Percentiles rank a stretch among this genome's conserved stretches.
phyloP scores from a whole-genome alignment of 2,113 vertebrate species.

The Albula glossodonta region DNA sequence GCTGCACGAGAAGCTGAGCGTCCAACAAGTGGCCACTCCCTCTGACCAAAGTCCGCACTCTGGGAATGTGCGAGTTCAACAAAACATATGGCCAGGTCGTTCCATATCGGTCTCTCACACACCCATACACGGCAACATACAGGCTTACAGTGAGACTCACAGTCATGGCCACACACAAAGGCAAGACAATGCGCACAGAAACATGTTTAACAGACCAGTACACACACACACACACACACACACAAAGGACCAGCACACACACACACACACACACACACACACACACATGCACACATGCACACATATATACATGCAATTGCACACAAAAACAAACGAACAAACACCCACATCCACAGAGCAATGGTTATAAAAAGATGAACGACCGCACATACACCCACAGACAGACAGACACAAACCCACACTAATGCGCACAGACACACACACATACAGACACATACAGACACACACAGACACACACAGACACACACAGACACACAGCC shows the following conservation, averaged over 20 bases:
- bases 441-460: too few relatives aligned
- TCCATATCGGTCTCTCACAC: not conserved
- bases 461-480: too few relatives aligned
- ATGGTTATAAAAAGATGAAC: not conserved
- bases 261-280: slow-evolving; percentile 12
- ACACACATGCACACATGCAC: not conserved
- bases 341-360: slow-evolving; percentile 35
- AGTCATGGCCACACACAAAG: slow-evolving; percentile 1
- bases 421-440: too few relatives aligned
- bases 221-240: not conserved
- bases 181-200: not conserved
- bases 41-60: not conserved
- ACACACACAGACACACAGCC: too few relatives aligned
- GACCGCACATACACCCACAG: too few relatives aligned
- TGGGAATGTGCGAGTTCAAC: not conserved
- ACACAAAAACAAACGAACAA: not conserved
- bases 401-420: too few relatives aligned
- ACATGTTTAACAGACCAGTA: not conserved
- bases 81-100: not conserved
- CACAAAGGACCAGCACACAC: not conserved
- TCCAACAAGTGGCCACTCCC: not conserved
- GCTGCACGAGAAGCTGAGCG: not conserved
- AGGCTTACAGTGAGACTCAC: not conserved
- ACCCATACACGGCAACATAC: not conserved
- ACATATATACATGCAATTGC: not conserved